Evolutionary conservation across 2,888 invertebrate species (phyloP).

Genomic region (Eupithecia centaureata): DNA sequence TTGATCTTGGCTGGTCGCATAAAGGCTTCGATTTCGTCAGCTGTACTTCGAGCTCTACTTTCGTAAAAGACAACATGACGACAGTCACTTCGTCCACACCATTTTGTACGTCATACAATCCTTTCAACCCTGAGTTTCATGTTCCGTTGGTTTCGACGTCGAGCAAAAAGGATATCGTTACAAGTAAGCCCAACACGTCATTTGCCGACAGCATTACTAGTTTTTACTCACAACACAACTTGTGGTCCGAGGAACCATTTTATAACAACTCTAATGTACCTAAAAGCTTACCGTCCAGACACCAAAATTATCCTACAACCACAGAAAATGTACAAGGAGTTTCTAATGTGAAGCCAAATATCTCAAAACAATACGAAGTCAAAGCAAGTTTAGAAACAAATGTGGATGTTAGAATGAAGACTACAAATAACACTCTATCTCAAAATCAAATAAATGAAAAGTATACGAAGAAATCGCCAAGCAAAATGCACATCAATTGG

Average conservation of each 20-base stretch:
- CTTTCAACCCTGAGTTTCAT: conserved; percentile 79
- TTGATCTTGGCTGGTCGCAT: conserved; percentile 80
- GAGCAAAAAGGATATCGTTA: conserved; percentile 65
- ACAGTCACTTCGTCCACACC: conserved; percentile 59
- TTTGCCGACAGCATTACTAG: conserved; percentile 74
- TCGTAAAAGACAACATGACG: conserved; percentile 73
- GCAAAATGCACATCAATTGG: conserved; percentile 80
- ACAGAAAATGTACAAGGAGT: conserved; percentile 60
- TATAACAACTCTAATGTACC: conserved; percentile 67
- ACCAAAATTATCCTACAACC: conserved; percentile 64
- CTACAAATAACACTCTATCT: conserved; percentile 52
- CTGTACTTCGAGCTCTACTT: conserved; percentile 66
- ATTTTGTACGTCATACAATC: conserved; percentile 73
- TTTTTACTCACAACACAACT: conserved; percentile 75
- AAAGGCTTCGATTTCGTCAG: conserved; percentile 78
- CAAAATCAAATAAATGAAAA: conserved; percentile 65
- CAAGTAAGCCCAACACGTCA: conserved; percentile 63
- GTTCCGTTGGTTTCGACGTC: conserved; percentile 70
- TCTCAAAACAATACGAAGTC: conserved; percentile 63
- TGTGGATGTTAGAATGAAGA: conserved; percentile 58
- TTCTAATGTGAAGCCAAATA: conserved; percentile 56
- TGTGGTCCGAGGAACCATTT: conserved; percentile 79
- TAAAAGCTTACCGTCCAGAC: conserved; percentile 63
- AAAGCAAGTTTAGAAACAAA: conserved; percentile 57
- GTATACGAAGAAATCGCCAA: conserved; percentile 75